A percentile compares a stretch with the other conserved stretches of the same genome.
Conservation (phyloP, 1,140 invertebrate genomes). For the Penaeus japonicus region DNA sequence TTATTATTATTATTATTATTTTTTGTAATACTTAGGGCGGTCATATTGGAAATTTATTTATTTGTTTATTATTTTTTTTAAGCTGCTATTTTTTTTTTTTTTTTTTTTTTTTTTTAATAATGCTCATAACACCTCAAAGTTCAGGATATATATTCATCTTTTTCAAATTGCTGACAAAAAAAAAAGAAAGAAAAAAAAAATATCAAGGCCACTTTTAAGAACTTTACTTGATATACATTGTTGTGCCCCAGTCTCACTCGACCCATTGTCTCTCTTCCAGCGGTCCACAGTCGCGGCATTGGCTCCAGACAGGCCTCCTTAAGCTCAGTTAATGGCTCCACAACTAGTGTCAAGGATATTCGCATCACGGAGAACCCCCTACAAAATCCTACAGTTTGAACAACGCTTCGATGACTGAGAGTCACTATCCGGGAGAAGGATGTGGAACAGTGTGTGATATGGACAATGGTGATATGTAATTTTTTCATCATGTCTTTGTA, state of each 20-base stretch:
- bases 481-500: not conserved
- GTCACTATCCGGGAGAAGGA: not conserved
- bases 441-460: not conserved
- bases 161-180: no score
- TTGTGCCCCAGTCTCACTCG: not conserved
- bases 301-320: constrained; percentile 42
- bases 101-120: no score
- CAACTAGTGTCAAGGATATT: constrained; percentile 60
- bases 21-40: no score
- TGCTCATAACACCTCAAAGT: no score
- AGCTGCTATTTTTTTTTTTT: no score
- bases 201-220: no score
- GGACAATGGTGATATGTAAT: not conserved
- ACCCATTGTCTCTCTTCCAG: constrained; percentile 44
- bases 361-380: constrained; percentile 62
- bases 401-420: not conserved
- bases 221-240: not conserved
- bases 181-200: no score
- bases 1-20: no score
- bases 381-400: constrained; percentile 51
- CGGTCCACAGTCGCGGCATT: constrained; percentile 44
- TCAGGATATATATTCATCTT: no score
- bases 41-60: no score
- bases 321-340: constrained; percentile 20
- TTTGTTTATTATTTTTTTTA: no score